Evolutionary conservation across 2,113 vertebrate species (phyloP).

Genomic region (Scomber scombrus): DNA sequence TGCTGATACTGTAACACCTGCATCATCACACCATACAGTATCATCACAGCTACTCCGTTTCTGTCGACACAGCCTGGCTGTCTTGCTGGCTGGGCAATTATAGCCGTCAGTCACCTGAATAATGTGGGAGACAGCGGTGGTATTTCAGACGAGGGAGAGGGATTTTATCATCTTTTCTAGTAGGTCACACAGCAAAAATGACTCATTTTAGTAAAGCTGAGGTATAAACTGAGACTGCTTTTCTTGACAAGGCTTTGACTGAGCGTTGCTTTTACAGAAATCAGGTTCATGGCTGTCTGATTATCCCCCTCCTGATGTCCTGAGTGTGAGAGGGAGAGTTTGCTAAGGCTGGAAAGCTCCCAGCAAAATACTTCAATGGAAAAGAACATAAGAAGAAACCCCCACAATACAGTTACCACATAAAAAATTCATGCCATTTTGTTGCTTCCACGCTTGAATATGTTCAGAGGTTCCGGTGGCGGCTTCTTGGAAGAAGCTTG

Average conservation of each 20-base stretch:
- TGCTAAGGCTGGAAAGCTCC: constrained; percentile 16
- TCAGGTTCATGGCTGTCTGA: constrained; percentile 46
- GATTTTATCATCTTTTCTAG: constrained; percentile 76
- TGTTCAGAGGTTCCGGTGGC: constrained; percentile 32
- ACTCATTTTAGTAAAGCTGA: constrained; percentile 76
- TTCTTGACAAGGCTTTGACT: constrained; percentile 65
- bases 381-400: constrained; percentile 40
- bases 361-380: constrained; percentile 23
- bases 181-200: constrained; percentile 72
- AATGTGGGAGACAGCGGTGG: constrained; percentile 73
- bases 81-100: constrained; percentile 66
- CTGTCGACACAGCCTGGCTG: constrained; percentile 63
- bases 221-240: constrained; percentile 56
- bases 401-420: constrained; percentile 35
- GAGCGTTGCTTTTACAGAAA: constrained; percentile 44
- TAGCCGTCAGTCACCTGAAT: constrained; percentile 80
- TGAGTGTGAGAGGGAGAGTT: constrained; percentile 29
- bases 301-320: constrained; percentile 34
- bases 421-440: constrained; percentile 64
- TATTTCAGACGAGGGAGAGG: constrained; percentile 75
- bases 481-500: constrained; percentile 44
- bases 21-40: constrained; percentile 69
- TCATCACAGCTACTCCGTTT: constrained; percentile 70
- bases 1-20: constrained; percentile 75
- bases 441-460: constrained; percentile 52